A percentile compares a stretch with the other conserved stretches of the same genome.
phyloP scores from a whole-genome alignment of 2,888 invertebrate genomes.

The Drosophila paranaensis region DNA sequence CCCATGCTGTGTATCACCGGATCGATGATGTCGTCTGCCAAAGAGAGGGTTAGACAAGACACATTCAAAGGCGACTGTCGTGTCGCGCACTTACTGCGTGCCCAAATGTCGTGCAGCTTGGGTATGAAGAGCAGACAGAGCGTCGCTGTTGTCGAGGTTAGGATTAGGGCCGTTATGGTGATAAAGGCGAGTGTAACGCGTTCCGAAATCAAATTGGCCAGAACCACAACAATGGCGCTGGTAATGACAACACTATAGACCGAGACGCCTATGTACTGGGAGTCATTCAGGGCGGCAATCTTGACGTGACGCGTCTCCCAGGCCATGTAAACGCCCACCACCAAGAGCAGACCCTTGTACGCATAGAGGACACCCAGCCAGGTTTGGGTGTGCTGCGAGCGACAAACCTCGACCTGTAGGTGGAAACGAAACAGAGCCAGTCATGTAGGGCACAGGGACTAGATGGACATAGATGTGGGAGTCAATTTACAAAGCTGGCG shows the following conservation, averaged over 20 bases:
- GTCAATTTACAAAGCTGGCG: constrained; percentile 29
- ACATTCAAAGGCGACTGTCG: not conserved
- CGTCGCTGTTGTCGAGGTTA: constrained; percentile 94
- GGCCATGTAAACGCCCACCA: constrained; percentile 97
- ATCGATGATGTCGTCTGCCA: constrained; percentile 88
- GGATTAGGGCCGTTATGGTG: constrained; percentile 92
- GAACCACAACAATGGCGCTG: constrained; percentile 93
- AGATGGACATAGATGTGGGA: constrained; percentile 10
- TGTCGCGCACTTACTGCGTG: constrained; percentile 86
- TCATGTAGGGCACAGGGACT: not conserved
- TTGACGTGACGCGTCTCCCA: constrained; percentile 97
- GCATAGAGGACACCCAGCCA: constrained; percentile 96
- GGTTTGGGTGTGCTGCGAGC: constrained; percentile 93
- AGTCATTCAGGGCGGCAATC: constrained; percentile 96
- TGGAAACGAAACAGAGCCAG: constrained; percentile 43
- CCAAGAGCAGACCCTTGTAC: constrained; percentile 94
- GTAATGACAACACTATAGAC: constrained; percentile 96
- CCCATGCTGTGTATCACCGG: constrained; percentile 95
- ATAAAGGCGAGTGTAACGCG: constrained; percentile 92
- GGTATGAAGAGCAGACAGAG: constrained; percentile 94
- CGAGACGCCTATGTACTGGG: constrained; percentile 96
- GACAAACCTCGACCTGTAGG: constrained; percentile 93
- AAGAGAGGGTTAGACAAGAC: not conserved
- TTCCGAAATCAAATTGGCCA: constrained; percentile 94
- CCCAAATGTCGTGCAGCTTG: constrained; percentile 91